Evolutionary conservation across 2,113 vertebrate genomes (phyloP).

Genomic region (Phylloscopus trochiloides): DNA sequence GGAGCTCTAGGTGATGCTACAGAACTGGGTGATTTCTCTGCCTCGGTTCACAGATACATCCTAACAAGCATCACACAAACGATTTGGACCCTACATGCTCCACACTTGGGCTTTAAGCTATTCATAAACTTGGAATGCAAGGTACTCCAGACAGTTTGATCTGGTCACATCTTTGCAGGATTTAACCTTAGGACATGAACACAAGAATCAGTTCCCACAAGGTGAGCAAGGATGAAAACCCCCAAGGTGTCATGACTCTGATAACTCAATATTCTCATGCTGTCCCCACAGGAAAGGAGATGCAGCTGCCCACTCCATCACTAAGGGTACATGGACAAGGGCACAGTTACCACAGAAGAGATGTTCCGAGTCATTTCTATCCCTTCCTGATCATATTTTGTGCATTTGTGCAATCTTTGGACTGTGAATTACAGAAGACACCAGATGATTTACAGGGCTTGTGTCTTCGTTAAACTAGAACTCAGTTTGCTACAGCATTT

Average conservation of each 20-base stretch:
- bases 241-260: neutral
- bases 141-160: neutral
- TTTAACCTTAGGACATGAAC: neutral
- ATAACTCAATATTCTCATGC: rapidly evolving
- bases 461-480: neutral
- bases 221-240: neutral
- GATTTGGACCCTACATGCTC: neutral
- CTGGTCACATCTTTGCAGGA: neutral
- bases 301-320: neutral
- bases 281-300: neutral
- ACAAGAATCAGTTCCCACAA: neutral
- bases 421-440: neutral
- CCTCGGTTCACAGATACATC: neutral
- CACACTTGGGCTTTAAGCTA: neutral
- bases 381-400: neutral
- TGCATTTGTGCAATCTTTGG: neutral
- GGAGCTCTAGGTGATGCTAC: neutral
- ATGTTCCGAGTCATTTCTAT: neutral
- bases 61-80: neutral
- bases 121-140: neutral
- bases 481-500: neutral
- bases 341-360: neutral
- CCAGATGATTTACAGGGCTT: neutral
- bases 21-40: neutral
- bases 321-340: neutral